Evolutionary conservation across 2,888 invertebrate species (phyloP).

Genomic region (Blera fallax): DNA sequence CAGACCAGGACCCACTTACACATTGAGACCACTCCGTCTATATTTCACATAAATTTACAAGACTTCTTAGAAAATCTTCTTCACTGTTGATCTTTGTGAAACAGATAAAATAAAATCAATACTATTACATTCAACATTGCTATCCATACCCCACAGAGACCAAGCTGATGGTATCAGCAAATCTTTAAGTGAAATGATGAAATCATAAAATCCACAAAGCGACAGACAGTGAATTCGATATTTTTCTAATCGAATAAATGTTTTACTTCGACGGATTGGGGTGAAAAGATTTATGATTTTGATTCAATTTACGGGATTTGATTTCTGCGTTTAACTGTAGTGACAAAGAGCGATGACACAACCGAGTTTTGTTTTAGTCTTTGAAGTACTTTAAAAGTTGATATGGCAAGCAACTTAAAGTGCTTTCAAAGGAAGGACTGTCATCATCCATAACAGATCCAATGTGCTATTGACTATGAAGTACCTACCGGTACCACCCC

Average conservation of each 20-base stretch:
- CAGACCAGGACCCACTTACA: neutral
- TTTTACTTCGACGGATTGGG: neutral
- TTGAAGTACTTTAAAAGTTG: neutral
- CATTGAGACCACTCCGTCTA: neutral
- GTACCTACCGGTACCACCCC: neutral
- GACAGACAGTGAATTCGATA: conserved; percentile 26
- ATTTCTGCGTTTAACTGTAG: neutral
- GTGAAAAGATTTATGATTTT: conserved; percentile 26
- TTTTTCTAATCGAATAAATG: conserved; percentile 42
- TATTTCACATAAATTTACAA: neutral
- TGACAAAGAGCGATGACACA: neutral
- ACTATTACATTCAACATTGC: neutral
- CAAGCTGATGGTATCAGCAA: conserved; percentile 3
- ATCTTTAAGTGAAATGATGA: conserved; percentile 20
- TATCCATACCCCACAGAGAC: neutral
- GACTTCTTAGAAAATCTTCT: neutral
- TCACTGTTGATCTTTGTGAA: neutral
- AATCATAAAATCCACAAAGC: conserved; percentile 35
- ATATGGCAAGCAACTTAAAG: neutral
- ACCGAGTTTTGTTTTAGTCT: neutral
- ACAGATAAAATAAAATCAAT: conserved; percentile 6
- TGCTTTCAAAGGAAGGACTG: neutral
- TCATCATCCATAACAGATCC: neutral
- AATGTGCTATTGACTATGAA: neutral
- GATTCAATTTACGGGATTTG: conserved; percentile 43